A percentile compares a stretch with the other conserved stretches of the same genome.
phyloP scores from a whole-genome alignment of 2,113 vertebrate species.

The Ancistrus triradiatus region DNA sequence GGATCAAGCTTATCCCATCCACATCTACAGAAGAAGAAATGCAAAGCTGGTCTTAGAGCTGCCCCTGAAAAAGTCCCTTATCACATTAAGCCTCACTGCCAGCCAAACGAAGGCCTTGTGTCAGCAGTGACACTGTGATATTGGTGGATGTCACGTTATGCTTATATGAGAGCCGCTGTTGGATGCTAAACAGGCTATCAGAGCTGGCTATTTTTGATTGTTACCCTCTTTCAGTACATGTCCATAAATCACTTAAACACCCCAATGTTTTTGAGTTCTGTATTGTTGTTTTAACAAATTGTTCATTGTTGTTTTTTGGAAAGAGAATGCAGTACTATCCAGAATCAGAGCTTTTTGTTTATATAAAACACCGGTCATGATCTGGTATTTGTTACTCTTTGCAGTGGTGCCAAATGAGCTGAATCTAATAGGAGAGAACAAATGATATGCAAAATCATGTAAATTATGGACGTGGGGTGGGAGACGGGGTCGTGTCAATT shows the following conservation, averaged over 20 bases:
- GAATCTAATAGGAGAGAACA: too few relatives aligned
- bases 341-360: too few relatives aligned
- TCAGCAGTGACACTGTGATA: background rate
- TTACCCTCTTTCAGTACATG: too few relatives aligned
- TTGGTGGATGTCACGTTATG: background rate
- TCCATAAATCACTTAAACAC: too few relatives aligned
- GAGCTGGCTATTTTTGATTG: background rate
- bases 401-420: too few relatives aligned
- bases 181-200: background rate
- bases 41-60: slow-evolving; percentile 1
- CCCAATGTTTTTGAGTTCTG: too few relatives aligned
- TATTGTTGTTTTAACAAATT: too few relatives aligned
- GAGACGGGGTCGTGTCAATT: slow-evolving; percentile 5
- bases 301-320: too few relatives aligned
- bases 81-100: background rate
- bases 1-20: slow-evolving; percentile 7
- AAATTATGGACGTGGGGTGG: background rate
- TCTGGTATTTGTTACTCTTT: too few relatives aligned
- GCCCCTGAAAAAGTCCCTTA: background rate
- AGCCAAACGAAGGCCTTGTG: background rate
- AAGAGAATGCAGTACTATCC: too few relatives aligned
- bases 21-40: background rate
- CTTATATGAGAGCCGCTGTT: background rate
- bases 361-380: too few relatives aligned
- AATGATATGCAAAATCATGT: slow-evolving; percentile 39